phyloP scores from a whole-genome alignment of 2,797 vertebrate genomes.

The Myiotriccus ornatus region DNA sequence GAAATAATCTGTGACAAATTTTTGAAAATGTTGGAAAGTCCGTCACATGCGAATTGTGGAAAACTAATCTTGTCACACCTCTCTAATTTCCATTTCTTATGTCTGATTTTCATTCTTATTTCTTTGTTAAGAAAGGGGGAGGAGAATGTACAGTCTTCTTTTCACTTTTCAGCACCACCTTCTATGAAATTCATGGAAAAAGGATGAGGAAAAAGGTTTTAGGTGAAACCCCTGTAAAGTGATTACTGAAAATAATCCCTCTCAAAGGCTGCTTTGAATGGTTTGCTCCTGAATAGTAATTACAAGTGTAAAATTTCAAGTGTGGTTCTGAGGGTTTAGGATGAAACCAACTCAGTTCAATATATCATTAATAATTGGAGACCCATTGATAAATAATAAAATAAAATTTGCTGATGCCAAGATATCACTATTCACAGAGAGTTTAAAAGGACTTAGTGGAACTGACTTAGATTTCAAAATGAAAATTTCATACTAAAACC shows the following conservation, averaged over 20 bases:
- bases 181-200: neutral
- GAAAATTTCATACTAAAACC: neutral
- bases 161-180: neutral
- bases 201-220: neutral
- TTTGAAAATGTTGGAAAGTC: neutral
- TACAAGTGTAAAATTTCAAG: neutral
- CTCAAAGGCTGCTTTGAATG: neutral
- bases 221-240: neutral
- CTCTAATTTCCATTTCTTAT: neutral
- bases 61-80: neutral
- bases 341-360: neutral
- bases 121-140: neutral
- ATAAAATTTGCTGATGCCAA: neutral
- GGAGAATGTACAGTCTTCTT: neutral
- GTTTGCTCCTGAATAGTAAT: neutral
- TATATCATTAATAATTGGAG: neutral
- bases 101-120: neutral
- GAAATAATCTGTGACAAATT: neutral
- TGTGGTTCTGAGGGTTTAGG: neutral
- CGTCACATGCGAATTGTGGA: neutral
- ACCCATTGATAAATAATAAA: neutral
- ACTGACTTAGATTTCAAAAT: neutral
- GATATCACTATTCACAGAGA: neutral
- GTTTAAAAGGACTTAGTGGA: neutral
- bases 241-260: neutral